These are phyloP conservation scores for Plebejus anna DNA, from an alignment of 2,888 invertebrate genomes.

Conservation along the genomic window DNA sequence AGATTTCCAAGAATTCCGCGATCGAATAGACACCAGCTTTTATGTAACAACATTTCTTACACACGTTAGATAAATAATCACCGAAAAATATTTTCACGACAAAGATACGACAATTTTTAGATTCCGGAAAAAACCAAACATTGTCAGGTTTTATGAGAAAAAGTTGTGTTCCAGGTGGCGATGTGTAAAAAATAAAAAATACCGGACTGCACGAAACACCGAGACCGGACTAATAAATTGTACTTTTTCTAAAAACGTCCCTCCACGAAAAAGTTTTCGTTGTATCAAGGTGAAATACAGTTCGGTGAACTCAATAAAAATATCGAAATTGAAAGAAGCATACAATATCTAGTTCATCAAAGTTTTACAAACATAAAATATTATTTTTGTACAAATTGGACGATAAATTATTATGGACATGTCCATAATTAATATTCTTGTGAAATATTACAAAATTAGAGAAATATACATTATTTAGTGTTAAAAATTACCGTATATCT, in stretches of 20 bases:
- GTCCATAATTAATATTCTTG: too few relatives aligned
- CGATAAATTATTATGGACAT: too few relatives aligned
- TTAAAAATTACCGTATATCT: too few relatives aligned
- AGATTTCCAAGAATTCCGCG: too few relatives aligned
- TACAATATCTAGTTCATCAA: not conserved
- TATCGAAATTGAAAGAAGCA: not conserved
- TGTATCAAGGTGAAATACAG: not conserved
- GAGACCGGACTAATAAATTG: conserved; percentile 11
- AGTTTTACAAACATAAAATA: not conserved
- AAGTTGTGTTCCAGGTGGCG: not conserved
- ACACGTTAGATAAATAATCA: too few relatives aligned
- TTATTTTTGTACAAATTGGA: not conserved
- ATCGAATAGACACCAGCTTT: too few relatives aligned
- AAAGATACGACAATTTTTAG: not conserved
- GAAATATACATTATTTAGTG: too few relatives aligned
- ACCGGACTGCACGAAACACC: not conserved
- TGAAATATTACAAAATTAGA: too few relatives aligned
- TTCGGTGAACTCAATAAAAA: not conserved
- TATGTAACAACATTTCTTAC: too few relatives aligned
- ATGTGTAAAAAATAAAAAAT: conserved; percentile 1
- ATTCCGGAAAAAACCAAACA: not conserved
- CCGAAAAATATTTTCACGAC: too few relatives aligned
- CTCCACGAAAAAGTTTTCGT: not conserved
- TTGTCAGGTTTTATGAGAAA: not conserved
- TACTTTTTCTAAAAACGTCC: conserved; percentile 15